Conservation (phyloP, 2,888 invertebrate genomes). For the Drosophila kuntzei region DNA sequence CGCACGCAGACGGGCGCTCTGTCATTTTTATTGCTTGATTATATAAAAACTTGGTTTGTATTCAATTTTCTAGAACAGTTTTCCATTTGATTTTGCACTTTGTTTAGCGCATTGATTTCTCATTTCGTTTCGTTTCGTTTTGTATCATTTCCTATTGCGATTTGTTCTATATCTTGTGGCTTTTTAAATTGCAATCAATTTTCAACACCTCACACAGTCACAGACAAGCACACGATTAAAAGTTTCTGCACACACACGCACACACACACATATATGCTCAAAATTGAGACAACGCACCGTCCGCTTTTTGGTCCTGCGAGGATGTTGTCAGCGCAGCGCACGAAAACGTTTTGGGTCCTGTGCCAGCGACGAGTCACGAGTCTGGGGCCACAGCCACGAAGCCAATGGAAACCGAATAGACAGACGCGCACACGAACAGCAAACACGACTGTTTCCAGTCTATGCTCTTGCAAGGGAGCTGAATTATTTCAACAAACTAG, state of each 20-base stretch:
- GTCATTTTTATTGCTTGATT: conserved; percentile 80
- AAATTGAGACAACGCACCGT: conserved; percentile 65
- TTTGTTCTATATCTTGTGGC: conserved; percentile 30
- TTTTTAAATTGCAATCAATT: conserved; percentile 74
- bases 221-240: conserved; percentile 54
- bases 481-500: conserved; percentile 10
- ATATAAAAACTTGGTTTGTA: conserved; percentile 77
- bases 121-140: background rate
- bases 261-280: conserved; percentile 17
- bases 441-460: conserved; percentile 42
- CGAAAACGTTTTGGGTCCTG: conserved; percentile 77
- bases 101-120: conserved; percentile 13
- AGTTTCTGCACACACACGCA: conserved; percentile 71
- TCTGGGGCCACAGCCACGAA: conserved; percentile 49
- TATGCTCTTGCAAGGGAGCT: conserved; percentile 33
- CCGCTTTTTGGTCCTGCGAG: conserved; percentile 74
- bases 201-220: conserved; percentile 59
- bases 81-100: conserved; percentile 28
- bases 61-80: conserved; percentile 36
- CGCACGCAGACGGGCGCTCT: conserved; percentile 35
- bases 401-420: conserved; percentile 29
- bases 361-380: conserved; percentile 45
- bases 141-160: conserved; percentile 19
- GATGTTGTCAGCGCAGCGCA: conserved; percentile 81
- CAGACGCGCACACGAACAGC: conserved; percentile 31